Evolutionary conservation across 1,140 invertebrate species (phyloP), one percentile per base, ranked within the genome.

Genomic region (Drosophila ogumai): DNA sequence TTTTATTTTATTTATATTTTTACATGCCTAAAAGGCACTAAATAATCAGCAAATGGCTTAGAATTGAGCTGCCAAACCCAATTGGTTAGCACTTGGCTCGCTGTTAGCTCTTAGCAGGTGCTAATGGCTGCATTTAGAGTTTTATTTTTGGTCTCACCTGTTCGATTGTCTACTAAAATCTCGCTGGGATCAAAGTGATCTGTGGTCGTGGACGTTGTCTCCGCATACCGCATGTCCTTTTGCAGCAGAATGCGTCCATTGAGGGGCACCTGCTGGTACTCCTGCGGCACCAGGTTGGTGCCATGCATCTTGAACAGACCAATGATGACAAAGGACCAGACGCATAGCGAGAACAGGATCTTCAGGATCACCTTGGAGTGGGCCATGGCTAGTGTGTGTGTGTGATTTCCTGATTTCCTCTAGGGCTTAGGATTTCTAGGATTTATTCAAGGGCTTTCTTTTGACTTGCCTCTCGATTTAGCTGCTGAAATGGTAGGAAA

Each of bases 271-370:
- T 88, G 79, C 22, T 77, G 76, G 17, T 88, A 88, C 15, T 92
- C 91, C 60, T 92, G 92, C 5, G 90, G 77, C 47, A 92, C 88
- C 10, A 92, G 76, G 36, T 92, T 90, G 1, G 87, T 90, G 55
- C 91, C 88, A 32, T 93, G 92, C 79, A 93, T 91, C 69, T 92
- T 93, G 55, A 93, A 92, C 28, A 93, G 67, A 1, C 92, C 92
- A 19, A 93, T 92, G 58, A 93, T 91, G 25, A 92, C 78, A 41
- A 93, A 92, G 12, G 92, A 93, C 92, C 92, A 93, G 0, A 93
- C 92, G 68, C 90, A 92, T 15, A 93, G 79, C 52, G 92, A 86
- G 63, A 92, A 92, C 10, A 93, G 66, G 40, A 93, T 88, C 78
- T 92, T 92, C 9, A 93, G 61, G 54, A 92, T 92, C 54, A 92